A percentile compares a stretch with the other conserved stretches of the same genome.
phyloP scores from a whole-genome alignment of 2,113 vertebrate genomes.

The Petrocephalus zakoni region DNA sequence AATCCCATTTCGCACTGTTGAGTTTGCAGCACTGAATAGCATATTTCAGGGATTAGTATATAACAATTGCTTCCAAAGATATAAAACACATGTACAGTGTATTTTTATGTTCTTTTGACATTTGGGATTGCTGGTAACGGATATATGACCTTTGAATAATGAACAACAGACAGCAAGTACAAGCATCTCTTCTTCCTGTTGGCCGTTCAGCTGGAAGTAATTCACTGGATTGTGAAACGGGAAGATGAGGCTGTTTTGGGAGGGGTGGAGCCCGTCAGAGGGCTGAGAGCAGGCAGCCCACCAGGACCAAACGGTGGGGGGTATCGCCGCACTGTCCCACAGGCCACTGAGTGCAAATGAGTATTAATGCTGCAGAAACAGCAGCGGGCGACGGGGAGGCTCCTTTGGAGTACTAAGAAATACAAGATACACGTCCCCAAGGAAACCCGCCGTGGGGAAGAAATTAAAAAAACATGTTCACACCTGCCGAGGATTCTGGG shows the following conservation, averaged over 20 bases:
- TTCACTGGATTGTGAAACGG: not conserved
- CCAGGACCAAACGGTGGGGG: not conserved
- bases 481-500: not conserved
- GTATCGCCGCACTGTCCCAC: not conserved
- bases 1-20: not conserved
- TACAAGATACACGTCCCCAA: not conserved
- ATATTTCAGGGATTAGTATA: not conserved
- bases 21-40: not conserved
- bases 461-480: not conserved
- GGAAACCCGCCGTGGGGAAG: not conserved
- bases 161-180: not conserved
- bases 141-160: not conserved
- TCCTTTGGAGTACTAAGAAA: not conserved
- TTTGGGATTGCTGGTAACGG: not conserved
- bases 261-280: not conserved
- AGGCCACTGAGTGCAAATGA: not conserved
- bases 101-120: not conserved
- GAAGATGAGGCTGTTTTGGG: not conserved
- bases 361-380: not conserved
- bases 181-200: not conserved
- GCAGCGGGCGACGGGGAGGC: not conserved
- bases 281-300: not conserved
- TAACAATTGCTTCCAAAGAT: not conserved
- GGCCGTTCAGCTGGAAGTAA: not conserved
- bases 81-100: not conserved